Evolutionary conservation across 2,888 invertebrate species (phyloP).

Genomic region (Pardosa pseudoannulata): DNA sequence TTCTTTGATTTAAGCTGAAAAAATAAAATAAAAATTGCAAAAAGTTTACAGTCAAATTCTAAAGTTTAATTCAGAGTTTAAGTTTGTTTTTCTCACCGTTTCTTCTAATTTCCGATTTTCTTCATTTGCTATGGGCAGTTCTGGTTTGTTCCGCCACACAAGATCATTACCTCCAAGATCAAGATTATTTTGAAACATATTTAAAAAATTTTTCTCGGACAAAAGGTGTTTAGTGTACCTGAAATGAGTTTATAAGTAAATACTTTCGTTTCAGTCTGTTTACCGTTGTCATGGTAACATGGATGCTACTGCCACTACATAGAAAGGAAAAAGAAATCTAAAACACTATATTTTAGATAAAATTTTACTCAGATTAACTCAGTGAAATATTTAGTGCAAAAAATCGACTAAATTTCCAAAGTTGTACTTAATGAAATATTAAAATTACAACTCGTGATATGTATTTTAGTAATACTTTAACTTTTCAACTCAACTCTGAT

Average conservation of each 20-base stretch:
- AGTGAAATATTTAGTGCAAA: no score
- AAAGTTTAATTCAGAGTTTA: no score
- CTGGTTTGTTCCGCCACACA: slow-evolving; percentile 54
- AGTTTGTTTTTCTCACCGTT: slow-evolving; percentile 17
- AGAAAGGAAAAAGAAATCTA: neutral
- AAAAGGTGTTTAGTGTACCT: neutral
- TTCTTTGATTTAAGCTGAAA: slow-evolving; percentile 47
- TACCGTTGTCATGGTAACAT: slow-evolving; percentile 33
- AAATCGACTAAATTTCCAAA: no score
- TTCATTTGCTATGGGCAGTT: slow-evolving; percentile 55
- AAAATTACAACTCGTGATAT: no score
- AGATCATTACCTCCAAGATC: slow-evolving; percentile 51
- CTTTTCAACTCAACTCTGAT: no score
- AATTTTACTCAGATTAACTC: no score
- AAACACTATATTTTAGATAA: no score
- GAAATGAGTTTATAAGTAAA: neutral
- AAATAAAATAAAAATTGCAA: no score
- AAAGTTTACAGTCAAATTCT: no score
- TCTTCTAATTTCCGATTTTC: slow-evolving; percentile 62
- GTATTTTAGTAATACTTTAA: no score
- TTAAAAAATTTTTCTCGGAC: neutral
- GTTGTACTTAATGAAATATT: no score
- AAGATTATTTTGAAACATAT: slow-evolving; percentile 39
- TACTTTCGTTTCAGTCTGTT: neutral
- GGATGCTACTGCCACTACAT: slow-evolving; percentile 14